Evolutionary conservation across 2,888 invertebrate species (phyloP).

Genomic region (Brachypalpus laphriformis): DNA sequence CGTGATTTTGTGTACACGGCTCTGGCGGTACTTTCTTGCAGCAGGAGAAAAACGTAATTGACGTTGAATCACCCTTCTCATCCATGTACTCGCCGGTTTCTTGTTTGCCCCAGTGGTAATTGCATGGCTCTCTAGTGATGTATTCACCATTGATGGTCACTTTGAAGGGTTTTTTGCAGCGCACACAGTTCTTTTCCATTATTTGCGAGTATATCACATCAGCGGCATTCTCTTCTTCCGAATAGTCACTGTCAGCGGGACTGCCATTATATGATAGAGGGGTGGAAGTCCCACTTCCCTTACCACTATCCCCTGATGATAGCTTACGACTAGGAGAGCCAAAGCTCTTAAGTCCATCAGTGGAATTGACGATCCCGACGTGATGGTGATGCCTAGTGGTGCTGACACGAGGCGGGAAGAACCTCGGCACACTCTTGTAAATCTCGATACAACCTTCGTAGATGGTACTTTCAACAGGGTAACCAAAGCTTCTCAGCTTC

Average conservation of each 20-base stretch:
- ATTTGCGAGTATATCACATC: slow-evolving; percentile 76
- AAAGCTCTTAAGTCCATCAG: slow-evolving; percentile 77
- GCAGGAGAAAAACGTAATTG: slow-evolving; percentile 63
- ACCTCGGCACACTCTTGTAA: slow-evolving; percentile 85
- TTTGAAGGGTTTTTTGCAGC: slow-evolving; percentile 89
- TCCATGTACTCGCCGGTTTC: slow-evolving; percentile 82
- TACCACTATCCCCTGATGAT: slow-evolving; percentile 84
- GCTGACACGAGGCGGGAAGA: slow-evolving; percentile 76
- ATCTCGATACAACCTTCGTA: slow-evolving; percentile 86
- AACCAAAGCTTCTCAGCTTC: slow-evolving; percentile 87
- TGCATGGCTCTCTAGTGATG: slow-evolving; percentile 89
- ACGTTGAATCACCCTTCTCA: slow-evolving; percentile 78
- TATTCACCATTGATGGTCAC: slow-evolving; percentile 89
- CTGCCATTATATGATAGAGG: slow-evolving; percentile 84
- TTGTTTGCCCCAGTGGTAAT: slow-evolving; percentile 95
- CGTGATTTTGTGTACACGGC: slow-evolving; percentile 87
- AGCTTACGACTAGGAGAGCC: slow-evolving; percentile 52
- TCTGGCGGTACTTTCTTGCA: slow-evolving; percentile 75
- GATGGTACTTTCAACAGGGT: slow-evolving; percentile 87
- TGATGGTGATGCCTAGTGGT: slow-evolving; percentile 9
- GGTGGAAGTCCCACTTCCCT: slow-evolving; percentile 84
- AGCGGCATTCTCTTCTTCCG: slow-evolving; percentile 76
- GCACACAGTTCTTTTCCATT: slow-evolving; percentile 86
- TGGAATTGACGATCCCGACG: slow-evolving; percentile 77
- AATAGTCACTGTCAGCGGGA: slow-evolving; percentile 82